Conservation (phyloP, 2,888 invertebrate genomes). For the Xestoiulus laeticollis region DNA sequence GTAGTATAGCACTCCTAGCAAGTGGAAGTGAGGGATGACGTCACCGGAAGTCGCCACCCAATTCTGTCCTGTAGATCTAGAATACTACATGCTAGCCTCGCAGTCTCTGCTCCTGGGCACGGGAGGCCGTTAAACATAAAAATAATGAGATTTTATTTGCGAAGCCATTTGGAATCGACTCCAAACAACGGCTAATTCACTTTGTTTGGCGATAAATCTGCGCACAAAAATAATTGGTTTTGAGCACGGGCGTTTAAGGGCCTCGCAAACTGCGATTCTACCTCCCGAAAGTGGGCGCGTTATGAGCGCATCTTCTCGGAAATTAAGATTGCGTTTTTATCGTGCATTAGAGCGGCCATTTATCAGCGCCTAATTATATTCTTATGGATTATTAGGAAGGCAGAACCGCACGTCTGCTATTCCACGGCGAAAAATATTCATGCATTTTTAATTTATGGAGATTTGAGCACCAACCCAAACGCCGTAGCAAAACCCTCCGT, state of each 20-base stretch:
- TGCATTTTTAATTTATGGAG: slow-evolving; percentile 12
- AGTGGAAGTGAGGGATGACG: no score
- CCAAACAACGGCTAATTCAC: slow-evolving; percentile 19
- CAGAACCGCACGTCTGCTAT: slow-evolving; percentile 10
- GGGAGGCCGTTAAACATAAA: not conserved
- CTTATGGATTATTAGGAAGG: slow-evolving; percentile 26
- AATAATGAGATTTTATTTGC: not conserved
- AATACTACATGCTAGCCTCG: not conserved
- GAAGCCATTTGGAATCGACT: not conserved
- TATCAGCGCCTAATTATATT: slow-evolving; percentile 20
- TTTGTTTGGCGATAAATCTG: slow-evolving; percentile 1
- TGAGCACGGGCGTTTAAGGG: not conserved
- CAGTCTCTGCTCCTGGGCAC: not conserved
- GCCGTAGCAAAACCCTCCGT: not conserved
- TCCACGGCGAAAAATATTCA: not conserved
- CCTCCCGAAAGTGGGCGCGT: not conserved
- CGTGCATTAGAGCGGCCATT: slow-evolving; percentile 26
- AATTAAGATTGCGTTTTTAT: slow-evolving; percentile 20
- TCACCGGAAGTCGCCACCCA: not conserved
- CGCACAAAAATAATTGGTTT: slow-evolving; percentile 1
- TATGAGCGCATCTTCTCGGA: not conserved
- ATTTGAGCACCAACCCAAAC: not conserved
- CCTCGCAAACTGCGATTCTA: not conserved
- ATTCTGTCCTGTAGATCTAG: not conserved
- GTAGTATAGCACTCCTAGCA: no score